phyloP scores from a whole-genome alignment of 2,888 invertebrate species.

The Hemithea aestivaria region DNA sequence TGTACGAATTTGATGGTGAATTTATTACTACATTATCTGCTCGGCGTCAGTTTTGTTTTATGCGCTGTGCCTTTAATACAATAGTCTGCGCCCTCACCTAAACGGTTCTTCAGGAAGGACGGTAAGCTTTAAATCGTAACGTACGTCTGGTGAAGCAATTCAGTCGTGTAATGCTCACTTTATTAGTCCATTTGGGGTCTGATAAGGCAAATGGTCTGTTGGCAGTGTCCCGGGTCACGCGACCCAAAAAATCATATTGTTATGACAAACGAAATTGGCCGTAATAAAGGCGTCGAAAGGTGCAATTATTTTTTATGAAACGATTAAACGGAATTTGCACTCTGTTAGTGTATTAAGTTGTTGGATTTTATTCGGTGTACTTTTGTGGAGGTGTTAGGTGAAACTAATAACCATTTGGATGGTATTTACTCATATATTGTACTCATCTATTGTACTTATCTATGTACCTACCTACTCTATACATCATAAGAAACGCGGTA shows the following conservation, averaged over 20 bases:
- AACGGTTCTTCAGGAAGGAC: constrained; percentile 25
- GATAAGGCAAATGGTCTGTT: constrained; percentile 31
- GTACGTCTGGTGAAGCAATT: constrained; percentile 26
- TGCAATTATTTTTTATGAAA: constrained; percentile 29
- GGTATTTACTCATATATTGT: too few relatives aligned
- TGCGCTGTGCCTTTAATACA: too few relatives aligned
- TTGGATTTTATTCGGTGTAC: constrained; percentile 10
- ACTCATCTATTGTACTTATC: too few relatives aligned
- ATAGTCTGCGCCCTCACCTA: too few relatives aligned
- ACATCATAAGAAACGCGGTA: too few relatives aligned
- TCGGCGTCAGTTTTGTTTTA: too few relatives aligned
- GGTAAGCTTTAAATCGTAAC: constrained; percentile 28
- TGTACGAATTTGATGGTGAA: too few relatives aligned
- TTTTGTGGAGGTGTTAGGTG: constrained; percentile 5
- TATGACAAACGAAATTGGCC: constrained; percentile 20
- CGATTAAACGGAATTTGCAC: constrained; percentile 21
- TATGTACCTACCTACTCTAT: too few relatives aligned
- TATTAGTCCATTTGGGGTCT: constrained; percentile 29
- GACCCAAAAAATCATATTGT: constrained; percentile 24
- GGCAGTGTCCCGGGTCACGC: constrained; percentile 12
- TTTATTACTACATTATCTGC: too few relatives aligned
- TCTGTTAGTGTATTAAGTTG: constrained; percentile 9
- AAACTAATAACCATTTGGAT: too few relatives aligned
- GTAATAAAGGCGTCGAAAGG: constrained; percentile 25
- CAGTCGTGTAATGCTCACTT: constrained; percentile 29